A percentile compares a stretch with the other conserved stretches of the same genome.
Evolutionary conservation across 2,113 vertebrate genomes (phyloP).

Genomic region (Raja brachyura): DNA sequence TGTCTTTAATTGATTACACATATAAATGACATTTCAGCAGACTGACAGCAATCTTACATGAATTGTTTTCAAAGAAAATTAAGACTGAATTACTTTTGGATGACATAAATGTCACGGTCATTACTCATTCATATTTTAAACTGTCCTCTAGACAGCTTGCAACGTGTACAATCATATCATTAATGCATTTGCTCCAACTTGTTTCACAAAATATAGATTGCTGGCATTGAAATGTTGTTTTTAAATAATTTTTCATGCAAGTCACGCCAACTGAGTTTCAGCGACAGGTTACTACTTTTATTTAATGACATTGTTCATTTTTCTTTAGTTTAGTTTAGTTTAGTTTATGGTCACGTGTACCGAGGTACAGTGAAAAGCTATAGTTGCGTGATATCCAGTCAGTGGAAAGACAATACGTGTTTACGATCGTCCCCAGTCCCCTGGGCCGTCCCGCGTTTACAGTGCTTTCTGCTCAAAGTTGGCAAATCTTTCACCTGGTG

Average conservation of each 20-base stretch:
- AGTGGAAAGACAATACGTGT: no score
- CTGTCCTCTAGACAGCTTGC: conserved; percentile 22
- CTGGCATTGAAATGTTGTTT: not conserved
- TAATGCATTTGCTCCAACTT: not conserved
- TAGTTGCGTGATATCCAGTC: no score
- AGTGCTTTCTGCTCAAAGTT: not conserved
- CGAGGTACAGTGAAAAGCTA: no score
- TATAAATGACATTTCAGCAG: conserved; percentile 47
- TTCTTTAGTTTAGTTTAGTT: no score
- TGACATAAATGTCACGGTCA: conserved; percentile 25
- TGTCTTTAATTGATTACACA: conserved; percentile 51
- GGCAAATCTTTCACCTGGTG: not conserved
- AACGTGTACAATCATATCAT: conserved; percentile 4
- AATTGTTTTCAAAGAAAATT: conserved; percentile 34
- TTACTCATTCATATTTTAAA: not conserved
- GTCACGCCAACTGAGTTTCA: not conserved
- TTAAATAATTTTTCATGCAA: not conserved
- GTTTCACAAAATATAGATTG: not conserved
- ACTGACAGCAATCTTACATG: conserved; percentile 9
- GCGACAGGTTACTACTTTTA: not conserved
- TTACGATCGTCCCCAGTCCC: no score
- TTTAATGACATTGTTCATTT: not conserved
- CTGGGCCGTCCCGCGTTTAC: no score
- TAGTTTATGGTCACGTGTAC: no score
- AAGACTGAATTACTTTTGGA: not conserved